These are phyloP conservation scores for Scarus forsteni DNA, from an alignment of 2,797 vertebrate species.

Conservation along the genomic window DNA sequence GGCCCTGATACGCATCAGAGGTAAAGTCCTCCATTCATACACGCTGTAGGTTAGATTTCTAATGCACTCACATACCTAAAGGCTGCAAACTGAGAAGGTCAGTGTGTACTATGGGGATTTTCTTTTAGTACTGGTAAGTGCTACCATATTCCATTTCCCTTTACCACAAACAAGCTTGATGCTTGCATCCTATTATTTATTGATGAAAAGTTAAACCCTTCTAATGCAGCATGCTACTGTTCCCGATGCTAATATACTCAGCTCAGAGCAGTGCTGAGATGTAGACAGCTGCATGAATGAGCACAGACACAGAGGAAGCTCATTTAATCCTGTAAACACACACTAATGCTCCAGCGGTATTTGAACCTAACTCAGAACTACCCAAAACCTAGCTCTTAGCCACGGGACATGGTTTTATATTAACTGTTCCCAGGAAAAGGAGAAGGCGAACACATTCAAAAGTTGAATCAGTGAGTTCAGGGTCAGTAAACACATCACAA, in stretches of 20 bases:
- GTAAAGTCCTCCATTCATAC: slow-evolving; percentile 13
- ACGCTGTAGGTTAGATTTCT: slow-evolving; percentile 31
- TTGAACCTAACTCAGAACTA: not conserved
- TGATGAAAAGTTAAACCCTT: not conserved
- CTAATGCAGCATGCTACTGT: slow-evolving; percentile 16
- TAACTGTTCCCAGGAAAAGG: not conserved
- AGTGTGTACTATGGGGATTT: not conserved
- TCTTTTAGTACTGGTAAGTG: slow-evolving; percentile 1
- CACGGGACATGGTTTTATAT: not conserved
- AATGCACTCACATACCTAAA: slow-evolving; percentile 4
- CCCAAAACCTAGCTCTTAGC: not conserved
- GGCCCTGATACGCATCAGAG: slow-evolving; percentile 12
- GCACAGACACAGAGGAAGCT: not conserved
- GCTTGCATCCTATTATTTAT: slow-evolving; percentile 10
- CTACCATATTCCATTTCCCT: slow-evolving; percentile 20
- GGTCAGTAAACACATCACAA: slow-evolving; percentile 51
- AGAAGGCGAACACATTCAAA: not conserved
- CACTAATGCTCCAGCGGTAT: not conserved
- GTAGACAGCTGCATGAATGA: not conserved
- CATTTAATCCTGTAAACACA: not conserved
- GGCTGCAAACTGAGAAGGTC: slow-evolving; percentile 39
- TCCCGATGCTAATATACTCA: not conserved
- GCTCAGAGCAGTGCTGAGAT: not conserved
- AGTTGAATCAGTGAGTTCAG: slow-evolving; percentile 9
- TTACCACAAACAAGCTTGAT: not conserved